Base-by-base conservation (phyloP, 2,888 invertebrate genomes). In the Iphiclides podalirius region DNA sequence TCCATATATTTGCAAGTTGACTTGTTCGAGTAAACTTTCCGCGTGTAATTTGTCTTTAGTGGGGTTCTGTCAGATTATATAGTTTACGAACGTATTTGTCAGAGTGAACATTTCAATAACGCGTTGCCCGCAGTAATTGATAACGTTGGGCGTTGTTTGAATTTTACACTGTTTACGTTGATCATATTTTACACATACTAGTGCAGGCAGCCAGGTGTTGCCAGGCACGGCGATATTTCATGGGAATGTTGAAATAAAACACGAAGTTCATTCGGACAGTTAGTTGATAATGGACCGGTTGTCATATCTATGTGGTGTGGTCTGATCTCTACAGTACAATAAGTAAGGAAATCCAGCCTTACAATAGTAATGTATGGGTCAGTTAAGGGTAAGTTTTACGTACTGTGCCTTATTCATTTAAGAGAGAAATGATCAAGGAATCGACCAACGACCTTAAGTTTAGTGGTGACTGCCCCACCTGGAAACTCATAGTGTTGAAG, bases 161-260 rank as follows among this genome's bases (percentile, higher is more conserved):
- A 20, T 20, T 4, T 20, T 4, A 6, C 3, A 20, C 20, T 6
- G 20, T 3, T 6, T 3, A 20, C 3, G 20, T 20, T 31, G 31
- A 31, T 31, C 14, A 44, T 20, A 44, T 28, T 45, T 28, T 16
- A 36, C 28, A 37, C 37, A 34, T 47, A 47, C 31, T 47, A 41
- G 28, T 36, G n/a, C 36, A 41, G 28, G n/a, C 36, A 36, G 28
- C 36, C 47, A 47, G 49, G 44, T 47, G 52, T 54, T 52, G 54
- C 51, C 35, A 46, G 41, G 48, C 16, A 11, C 8, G 20, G 26
- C 28, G 17, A 37, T 47, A 47, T 41, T 14, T 41, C 41, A 26
- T 42, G 17, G 41, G 41, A 41, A 42, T 42, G 47, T 47, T 47
- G 41, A 17, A 47, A 28, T 40, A 31, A 47, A 36, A 36, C 36